These are phyloP conservation scores for Drosophila albomicans DNA, from an alignment of 1,140 invertebrate genomes.

Conservation along the genomic window DNA sequence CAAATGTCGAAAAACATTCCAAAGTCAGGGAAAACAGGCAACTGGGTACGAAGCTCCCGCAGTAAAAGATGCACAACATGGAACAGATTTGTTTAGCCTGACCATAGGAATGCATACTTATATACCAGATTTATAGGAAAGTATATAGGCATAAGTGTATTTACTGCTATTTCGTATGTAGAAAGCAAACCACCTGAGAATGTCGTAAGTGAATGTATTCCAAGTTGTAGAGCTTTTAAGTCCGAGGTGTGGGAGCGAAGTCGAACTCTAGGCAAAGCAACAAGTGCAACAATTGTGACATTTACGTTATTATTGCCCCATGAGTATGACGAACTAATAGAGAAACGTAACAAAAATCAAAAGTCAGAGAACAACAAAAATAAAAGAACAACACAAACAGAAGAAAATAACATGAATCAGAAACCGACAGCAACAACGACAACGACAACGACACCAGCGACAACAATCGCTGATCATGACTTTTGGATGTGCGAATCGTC, in stretches of 20 bases:
- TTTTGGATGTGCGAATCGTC: constrained; percentile 68
- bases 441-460: background rate
- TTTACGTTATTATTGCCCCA: constrained; percentile 42
- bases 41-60: constrained; percentile 9
- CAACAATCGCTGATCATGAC: constrained; percentile 67
- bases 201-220: constrained; percentile 44
- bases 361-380: constrained; percentile 24
- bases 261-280: constrained; percentile 22
- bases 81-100: constrained; percentile 66
- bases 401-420: constrained; percentile 67
- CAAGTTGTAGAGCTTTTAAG: background rate
- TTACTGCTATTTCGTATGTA: constrained; percentile 14
- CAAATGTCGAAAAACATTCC: constrained; percentile 66
- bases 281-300: constrained; percentile 50
- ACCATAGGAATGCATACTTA: constrained; percentile 42
- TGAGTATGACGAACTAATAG: constrained; percentile 31
- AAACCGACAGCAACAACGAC: constrained; percentile 44
- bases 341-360: constrained; percentile 54
- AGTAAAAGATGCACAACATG: constrained; percentile 38
- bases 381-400: constrained; percentile 8
- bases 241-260: background rate
- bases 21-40: constrained; percentile 35
- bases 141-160: background rate
- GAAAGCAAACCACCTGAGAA: constrained; percentile 72
- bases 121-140: background rate